phyloP scores from a whole-genome alignment of 2,797 vertebrate species.

The Perodicticus potto region DNA sequence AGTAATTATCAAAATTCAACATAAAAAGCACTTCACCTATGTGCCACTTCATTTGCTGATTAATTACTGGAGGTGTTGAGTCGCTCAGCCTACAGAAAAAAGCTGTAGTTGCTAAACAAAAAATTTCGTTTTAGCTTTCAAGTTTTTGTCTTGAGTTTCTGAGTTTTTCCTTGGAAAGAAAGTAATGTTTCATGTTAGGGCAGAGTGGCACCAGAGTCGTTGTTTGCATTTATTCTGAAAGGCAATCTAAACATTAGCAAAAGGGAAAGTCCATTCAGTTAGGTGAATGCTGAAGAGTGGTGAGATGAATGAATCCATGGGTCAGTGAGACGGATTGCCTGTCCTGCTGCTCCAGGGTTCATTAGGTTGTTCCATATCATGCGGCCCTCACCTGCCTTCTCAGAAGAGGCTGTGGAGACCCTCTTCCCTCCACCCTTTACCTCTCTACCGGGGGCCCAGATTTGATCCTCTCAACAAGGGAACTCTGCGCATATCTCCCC shows the following conservation, averaged over 20 bases:
- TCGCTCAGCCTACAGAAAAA: not conserved
- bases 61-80: slow-evolving; percentile 13
- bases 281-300: not conserved
- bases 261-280: not conserved
- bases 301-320: not conserved
- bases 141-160: not conserved
- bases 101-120: not conserved
- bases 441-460: fast-evolving
- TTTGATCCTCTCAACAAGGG: not conserved
- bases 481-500: not conserved
- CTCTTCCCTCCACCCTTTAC: fast-evolving
- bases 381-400: not conserved
- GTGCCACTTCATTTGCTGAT: not conserved
- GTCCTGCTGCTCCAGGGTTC: not conserved
- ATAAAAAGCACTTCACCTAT: not conserved
- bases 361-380: not conserved
- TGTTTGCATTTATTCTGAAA: not conserved
- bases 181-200: not conserved
- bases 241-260: not conserved
- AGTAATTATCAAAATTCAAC: slow-evolving; percentile 45
- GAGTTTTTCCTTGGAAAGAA: not conserved
- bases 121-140: not conserved
- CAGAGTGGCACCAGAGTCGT: not conserved
- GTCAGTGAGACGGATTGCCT: not conserved
- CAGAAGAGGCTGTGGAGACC: not conserved